Percentiles rank a stretch among this genome's conserved stretches.
phyloP scores from a whole-genome alignment of 2,113 vertebrate species.

The Gymnorhina tibicen region DNA sequence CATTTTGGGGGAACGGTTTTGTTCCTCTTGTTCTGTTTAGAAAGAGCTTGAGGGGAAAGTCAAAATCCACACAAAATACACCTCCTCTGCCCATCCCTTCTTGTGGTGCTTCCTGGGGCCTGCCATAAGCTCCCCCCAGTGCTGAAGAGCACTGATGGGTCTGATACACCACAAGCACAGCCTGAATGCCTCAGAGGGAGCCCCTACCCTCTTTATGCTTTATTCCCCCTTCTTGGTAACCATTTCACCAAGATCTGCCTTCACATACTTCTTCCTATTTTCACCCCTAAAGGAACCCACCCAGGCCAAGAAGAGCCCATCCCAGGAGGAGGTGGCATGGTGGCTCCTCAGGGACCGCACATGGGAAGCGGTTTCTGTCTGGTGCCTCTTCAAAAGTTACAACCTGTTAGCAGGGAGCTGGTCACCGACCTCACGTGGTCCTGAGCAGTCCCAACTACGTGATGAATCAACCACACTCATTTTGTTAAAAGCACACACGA shows the following conservation, averaged over 20 bases:
- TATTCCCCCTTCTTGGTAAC: not conserved
- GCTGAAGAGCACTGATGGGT: fast-evolving
- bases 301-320: not conserved
- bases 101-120: fast-evolving
- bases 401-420: not conserved
- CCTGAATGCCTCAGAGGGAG: not conserved
- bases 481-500: not conserved
- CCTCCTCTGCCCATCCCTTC: not conserved
- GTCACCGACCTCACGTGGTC: fast-evolving
- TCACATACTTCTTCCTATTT: not conserved
- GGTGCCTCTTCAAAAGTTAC: not conserved
- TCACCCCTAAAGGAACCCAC: not conserved
- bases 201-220: not conserved
- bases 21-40: not conserved
- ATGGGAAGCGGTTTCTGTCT: fast-evolving
- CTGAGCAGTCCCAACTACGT: not conserved
- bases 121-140: no score
- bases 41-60: not conserved
- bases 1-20: not conserved
- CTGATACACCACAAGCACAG: not conserved
- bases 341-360: fast-evolving
- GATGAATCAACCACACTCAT: not conserved
- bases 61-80: not conserved
- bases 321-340: not conserved
- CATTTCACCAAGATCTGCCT: not conserved